A percentile compares a stretch with the other conserved stretches of the same genome.
Conservation (phyloP, 2,113 vertebrate genomes). For the Ochotona princeps region DNA sequence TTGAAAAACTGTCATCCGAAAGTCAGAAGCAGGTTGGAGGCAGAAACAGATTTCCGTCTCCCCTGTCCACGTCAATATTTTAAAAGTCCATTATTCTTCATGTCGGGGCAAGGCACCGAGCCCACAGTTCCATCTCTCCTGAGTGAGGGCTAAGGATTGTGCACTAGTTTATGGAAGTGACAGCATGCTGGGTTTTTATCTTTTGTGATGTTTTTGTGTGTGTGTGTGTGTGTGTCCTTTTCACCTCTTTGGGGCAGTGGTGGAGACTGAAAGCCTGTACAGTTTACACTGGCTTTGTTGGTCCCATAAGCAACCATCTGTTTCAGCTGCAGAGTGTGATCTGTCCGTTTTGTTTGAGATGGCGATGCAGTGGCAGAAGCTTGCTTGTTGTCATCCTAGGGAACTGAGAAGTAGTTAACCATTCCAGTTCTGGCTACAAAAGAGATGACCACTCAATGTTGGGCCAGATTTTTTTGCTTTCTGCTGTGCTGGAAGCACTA, state of each 20-base stretch:
- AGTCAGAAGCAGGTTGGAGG: conserved; percentile 36
- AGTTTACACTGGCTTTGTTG: conserved; percentile 71
- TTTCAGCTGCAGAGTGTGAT: conserved; percentile 76
- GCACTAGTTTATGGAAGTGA: conserved; percentile 11
- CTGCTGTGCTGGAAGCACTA: conserved; percentile 67
- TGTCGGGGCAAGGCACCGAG: conserved; percentile 20
- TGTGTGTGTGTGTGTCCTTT: conserved; percentile 43
- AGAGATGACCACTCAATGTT: conserved; percentile 63
- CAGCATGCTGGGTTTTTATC: not conserved
- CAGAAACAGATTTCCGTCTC: conserved; percentile 42
- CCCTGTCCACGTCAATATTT: conserved; percentile 18
- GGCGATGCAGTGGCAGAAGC: conserved; percentile 56
- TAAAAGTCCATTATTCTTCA: conserved; percentile 38
- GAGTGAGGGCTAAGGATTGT: conserved; percentile 29
- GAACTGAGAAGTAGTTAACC: conserved; percentile 70
- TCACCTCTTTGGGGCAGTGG: conserved; percentile 60
- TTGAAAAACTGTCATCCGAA: conserved; percentile 61
- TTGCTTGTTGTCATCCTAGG: conserved; percentile 71
- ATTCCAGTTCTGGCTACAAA: conserved; percentile 67
- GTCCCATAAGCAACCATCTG: conserved; percentile 78
- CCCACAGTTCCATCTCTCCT: conserved; percentile 41
- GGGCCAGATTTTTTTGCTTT: conserved; percentile 71
- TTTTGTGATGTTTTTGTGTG: not conserved
- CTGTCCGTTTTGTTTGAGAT: conserved; percentile 76
- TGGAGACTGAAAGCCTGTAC: conserved; percentile 73